A percentile compares a stretch with the other conserved stretches of the same genome.
phyloP scores from a whole-genome alignment of 1,140 invertebrate genomes.

The Thalassaphorura encarpata region DNA sequence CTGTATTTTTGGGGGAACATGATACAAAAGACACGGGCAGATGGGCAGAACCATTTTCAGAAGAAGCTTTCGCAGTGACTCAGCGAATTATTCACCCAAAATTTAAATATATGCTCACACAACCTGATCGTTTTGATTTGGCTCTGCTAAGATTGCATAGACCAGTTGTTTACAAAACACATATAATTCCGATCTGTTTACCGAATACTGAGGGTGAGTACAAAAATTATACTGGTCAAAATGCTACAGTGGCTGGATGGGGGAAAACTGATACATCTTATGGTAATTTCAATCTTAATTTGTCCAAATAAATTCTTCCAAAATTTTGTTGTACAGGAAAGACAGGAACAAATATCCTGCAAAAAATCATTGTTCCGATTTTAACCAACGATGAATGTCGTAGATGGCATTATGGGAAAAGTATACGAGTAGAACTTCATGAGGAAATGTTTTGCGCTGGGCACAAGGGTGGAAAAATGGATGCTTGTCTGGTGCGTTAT shows the following conservation, averaged over 20 bases:
- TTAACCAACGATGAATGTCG: constrained; percentile 62
- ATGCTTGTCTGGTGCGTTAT: constrained; percentile 68
- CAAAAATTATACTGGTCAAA: constrained; percentile 43
- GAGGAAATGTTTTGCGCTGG: constrained; percentile 74
- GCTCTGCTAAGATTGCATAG: constrained; percentile 62
- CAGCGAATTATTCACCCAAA: constrained; percentile 68
- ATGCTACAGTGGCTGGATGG: constrained; percentile 71
- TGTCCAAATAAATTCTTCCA: no score
- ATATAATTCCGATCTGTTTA: constrained; percentile 70
- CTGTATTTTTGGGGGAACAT: constrained; percentile 65
- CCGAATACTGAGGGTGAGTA: constrained; percentile 44
- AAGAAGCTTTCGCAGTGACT: constrained; percentile 55
- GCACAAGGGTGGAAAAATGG: constrained; percentile 65
- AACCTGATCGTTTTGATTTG: constrained; percentile 70
- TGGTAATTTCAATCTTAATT: constrained; percentile 35
- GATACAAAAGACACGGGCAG: constrained; percentile 61
- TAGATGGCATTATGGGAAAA: constrained; percentile 64
- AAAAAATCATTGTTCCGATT: constrained; percentile 67
- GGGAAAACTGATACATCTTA: constrained; percentile 67
- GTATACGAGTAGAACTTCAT: constrained; percentile 59
- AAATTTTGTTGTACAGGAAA: constrained; percentile 43
- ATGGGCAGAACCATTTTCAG: constrained; percentile 51
- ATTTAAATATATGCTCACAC: constrained; percentile 67
- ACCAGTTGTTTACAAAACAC: constrained; percentile 52
- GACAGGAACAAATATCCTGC: constrained; percentile 64